Percentiles rank a stretch among this genome's conserved stretches.
Conservation (phyloP, 2,797 vertebrate species). For the Falco naumanni region DNA sequence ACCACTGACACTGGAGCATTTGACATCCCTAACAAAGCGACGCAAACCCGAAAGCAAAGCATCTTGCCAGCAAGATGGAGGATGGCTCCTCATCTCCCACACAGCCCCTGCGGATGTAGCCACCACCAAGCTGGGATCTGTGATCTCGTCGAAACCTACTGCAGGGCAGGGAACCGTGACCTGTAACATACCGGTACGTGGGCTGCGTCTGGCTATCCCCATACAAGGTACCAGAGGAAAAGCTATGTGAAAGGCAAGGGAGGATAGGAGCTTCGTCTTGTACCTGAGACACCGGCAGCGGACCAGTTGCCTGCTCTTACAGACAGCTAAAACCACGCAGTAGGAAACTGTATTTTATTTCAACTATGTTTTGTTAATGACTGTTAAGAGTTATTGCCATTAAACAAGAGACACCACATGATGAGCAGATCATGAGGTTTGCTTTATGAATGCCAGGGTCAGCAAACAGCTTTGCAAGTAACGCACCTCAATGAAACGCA, state of each 20-base stretch:
- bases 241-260: not conserved
- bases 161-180: not conserved
- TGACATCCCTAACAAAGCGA: not conserved
- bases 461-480: not conserved
- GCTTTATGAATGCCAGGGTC: not conserved
- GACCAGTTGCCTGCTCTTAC: not conserved
- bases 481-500: not conserved
- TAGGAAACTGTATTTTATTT: not conserved
- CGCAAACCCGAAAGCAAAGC: not conserved
- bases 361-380: not conserved
- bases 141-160: not conserved
- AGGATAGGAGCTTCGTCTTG: not conserved
- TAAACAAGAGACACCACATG: not conserved
- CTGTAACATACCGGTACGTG: fast-evolving
- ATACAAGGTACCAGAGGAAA: fast-evolving
- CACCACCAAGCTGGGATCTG: not conserved
- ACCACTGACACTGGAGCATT: not conserved
- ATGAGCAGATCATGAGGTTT: not conserved
- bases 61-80: fast-evolving
- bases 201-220: not conserved
- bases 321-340: not conserved
- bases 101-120: fast-evolving
- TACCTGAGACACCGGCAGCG: fast-evolving
- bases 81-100: not conserved
- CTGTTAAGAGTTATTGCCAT: not conserved